These are phyloP conservation scores for Albula glossodonta DNA, from an alignment of 2,113 vertebrate species.

Conservation along the genomic window DNA sequence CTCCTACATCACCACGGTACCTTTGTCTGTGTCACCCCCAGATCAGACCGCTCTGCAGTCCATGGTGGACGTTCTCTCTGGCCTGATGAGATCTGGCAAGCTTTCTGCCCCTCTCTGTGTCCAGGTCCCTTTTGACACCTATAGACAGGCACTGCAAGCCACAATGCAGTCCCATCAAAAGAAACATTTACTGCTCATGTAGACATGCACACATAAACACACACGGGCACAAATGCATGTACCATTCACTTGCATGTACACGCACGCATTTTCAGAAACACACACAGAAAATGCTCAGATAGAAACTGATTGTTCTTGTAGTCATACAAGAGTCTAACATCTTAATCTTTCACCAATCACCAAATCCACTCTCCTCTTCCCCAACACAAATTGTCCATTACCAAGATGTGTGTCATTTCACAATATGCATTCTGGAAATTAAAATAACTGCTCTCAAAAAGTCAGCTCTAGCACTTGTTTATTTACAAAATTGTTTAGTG, in stretches of 20 bases:
- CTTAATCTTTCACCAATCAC: neutral
- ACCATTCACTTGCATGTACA: no score
- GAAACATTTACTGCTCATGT: constrained; percentile 50
- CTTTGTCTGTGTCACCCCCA: constrained; percentile 3
- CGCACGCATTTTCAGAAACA: neutral
- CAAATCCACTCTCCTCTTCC: neutral
- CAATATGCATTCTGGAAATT: neutral
- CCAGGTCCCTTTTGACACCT: constrained; percentile 33
- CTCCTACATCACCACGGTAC: neutral
- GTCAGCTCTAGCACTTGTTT: constrained; percentile 31
- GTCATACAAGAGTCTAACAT: neutral
- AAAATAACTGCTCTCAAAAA: neutral
- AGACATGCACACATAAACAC: constrained; percentile 13
- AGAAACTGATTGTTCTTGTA: no score
- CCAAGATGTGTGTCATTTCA: neutral
- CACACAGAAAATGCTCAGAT: neutral
- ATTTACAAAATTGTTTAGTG: constrained; percentile 49
- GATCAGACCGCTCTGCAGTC: constrained; percentile 41
- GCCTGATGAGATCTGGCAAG: constrained; percentile 37
- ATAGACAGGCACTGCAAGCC: constrained; percentile 36
- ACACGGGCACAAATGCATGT: no score
- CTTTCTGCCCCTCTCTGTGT: constrained; percentile 27
- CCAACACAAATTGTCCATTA: neutral
- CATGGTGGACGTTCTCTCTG: constrained; percentile 42
- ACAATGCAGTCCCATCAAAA: constrained; percentile 19